phyloP scores from a whole-genome alignment of 2,888 invertebrate species.

The Eristalis tenax region DNA sequence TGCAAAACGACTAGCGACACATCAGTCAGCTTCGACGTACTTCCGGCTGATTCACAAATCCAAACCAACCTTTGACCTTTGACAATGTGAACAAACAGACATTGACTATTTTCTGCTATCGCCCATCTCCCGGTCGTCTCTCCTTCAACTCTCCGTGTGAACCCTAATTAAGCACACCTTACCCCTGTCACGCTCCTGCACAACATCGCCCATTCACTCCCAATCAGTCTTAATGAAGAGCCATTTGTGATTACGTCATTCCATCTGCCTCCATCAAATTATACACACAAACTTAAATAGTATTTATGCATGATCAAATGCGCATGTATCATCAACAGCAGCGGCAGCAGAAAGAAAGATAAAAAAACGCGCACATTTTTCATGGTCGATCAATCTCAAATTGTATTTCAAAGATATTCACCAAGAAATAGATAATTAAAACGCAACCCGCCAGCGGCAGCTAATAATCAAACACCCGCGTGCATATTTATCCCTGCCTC shows the following conservation, averaged over 20 bases:
- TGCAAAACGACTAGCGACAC: too few species aligned
- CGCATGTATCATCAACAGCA: not conserved
- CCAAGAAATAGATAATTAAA: not conserved
- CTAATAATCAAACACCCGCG: conserved; percentile 9
- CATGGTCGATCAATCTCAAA: not conserved
- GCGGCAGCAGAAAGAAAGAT: not conserved
- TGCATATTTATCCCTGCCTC: not conserved
- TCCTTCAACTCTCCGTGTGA: too few species aligned
- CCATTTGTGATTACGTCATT: not conserved
- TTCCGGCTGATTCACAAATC: not conserved
- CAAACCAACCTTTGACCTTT: not conserved
- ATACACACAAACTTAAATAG: not conserved
- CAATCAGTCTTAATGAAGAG: not conserved
- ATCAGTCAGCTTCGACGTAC: too few species aligned
- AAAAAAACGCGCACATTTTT: not conserved
- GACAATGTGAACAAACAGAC: not conserved
- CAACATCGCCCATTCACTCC: not conserved
- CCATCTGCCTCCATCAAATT: not conserved
- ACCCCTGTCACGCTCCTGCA: too few species aligned
- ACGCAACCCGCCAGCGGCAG: not conserved
- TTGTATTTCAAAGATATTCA: not conserved
- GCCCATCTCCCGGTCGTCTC: too few species aligned
- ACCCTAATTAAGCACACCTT: too few species aligned
- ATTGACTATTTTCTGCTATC: not conserved
- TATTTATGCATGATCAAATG: not conserved